These are phyloP conservation scores for Morpho helenor DNA, from an alignment of 2,888 invertebrate genomes.

Conservation along the genomic window DNA sequence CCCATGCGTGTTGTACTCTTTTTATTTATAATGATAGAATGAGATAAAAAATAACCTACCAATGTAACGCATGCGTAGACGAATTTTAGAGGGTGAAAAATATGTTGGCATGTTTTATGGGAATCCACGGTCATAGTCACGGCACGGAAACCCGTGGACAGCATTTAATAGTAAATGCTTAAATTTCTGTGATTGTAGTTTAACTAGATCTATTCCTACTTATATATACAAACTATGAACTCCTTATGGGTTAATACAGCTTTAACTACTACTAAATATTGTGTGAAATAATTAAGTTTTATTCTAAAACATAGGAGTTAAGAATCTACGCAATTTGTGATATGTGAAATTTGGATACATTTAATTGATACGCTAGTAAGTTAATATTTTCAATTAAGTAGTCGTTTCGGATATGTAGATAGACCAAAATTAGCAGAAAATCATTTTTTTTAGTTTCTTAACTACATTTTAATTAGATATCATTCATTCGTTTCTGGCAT, in stretches of 20 bases:
- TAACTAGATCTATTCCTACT: constrained; percentile 14
- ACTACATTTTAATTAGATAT: no score
- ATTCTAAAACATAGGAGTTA: constrained; percentile 8
- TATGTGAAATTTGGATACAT: constrained; percentile 22
- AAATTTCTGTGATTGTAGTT: constrained; percentile 20
- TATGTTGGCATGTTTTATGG: constrained; percentile 22
- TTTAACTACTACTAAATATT: constrained; percentile 21
- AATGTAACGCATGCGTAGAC: constrained; percentile 59
- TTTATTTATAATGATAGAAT: constrained; percentile 30
- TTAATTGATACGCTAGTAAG: constrained; percentile 16
- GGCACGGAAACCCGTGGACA: constrained; percentile 18
- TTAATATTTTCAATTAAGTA: not conserved
- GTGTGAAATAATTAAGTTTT: constrained; percentile 10
- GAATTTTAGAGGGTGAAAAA: constrained; percentile 29
- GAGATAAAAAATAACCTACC: constrained; percentile 56
- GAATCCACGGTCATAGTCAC: constrained; percentile 24
- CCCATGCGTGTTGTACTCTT: constrained; percentile 38
- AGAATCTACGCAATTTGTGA: constrained; percentile 18
- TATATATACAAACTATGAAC: constrained; percentile 19
- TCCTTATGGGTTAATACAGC: constrained; percentile 15
- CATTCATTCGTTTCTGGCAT: no score
- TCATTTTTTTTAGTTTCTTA: no score
- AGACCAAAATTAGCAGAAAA: no score
- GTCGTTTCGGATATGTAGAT: not conserved
- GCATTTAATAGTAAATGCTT: constrained; percentile 13